These are phyloP conservation scores for Paratrypauchen microcephalus DNA, from an alignment of 2,797 vertebrate species.

Conservation along the genomic window DNA sequence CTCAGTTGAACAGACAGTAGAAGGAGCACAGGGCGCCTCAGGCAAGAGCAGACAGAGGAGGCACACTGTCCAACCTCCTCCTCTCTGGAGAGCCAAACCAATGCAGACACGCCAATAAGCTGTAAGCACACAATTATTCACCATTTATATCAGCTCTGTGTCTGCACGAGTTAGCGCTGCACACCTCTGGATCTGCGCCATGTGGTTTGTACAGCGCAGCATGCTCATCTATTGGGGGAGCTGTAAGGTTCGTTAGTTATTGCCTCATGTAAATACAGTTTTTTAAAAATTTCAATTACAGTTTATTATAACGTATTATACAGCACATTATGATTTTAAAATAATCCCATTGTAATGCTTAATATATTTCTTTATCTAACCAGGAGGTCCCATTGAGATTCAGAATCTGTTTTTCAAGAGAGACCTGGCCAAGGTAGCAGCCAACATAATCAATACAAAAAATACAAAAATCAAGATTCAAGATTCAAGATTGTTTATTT, in stretches of 20 bases:
- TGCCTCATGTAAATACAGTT: background rate
- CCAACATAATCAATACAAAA: too few species aligned
- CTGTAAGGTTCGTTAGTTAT: background rate
- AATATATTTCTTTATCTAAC: too few species aligned
- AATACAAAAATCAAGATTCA: too few species aligned
- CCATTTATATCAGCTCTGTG: conserved; percentile 59
- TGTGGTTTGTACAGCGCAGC: conserved; percentile 14
- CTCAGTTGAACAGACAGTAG: conserved; percentile 62
- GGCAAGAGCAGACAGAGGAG: conserved; percentile 65
- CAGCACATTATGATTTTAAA: too few species aligned
- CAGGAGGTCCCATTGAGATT: too few species aligned
- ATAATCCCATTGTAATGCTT: too few species aligned
- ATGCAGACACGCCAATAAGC: conserved; percentile 62
- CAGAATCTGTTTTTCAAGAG: too few species aligned
- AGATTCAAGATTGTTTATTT: too few species aligned
- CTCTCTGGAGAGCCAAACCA: conserved; percentile 64
- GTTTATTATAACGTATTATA: too few species aligned
- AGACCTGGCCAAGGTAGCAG: too few species aligned
- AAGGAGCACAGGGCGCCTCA: conserved; percentile 65
- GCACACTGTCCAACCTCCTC: conserved; percentile 59
- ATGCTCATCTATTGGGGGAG: conserved; percentile 17
- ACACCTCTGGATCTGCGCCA: conserved; percentile 26
- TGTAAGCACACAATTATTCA: conserved; percentile 71
- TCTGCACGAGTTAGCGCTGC: conserved; percentile 30
- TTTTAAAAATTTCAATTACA: too few species aligned